Conservation (phyloP, 1,140 invertebrate species). For the Drosophila kurseongensis region DNA sequence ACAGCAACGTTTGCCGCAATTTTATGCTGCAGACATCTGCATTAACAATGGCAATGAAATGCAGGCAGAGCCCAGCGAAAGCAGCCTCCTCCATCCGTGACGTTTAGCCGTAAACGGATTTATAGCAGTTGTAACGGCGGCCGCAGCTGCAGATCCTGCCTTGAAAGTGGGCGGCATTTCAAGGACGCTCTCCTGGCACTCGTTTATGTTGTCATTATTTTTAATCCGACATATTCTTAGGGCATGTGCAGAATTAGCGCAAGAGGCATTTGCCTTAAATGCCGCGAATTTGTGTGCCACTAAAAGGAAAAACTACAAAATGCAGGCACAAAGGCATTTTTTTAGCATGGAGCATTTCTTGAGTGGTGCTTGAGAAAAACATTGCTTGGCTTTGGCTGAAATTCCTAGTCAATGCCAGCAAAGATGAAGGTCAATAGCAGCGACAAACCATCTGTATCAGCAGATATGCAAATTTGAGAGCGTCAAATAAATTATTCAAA, state of each 20-base stretch:
- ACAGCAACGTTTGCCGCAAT: constrained; percentile 53
- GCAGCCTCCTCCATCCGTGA: constrained; percentile 37
- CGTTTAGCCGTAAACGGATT: constrained; percentile 77
- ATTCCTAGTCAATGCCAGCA: constrained; percentile 56
- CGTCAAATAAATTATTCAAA: constrained; percentile 24
- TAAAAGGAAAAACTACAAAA: constrained; percentile 36
- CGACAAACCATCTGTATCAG: constrained; percentile 33
- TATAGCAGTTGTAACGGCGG: constrained; percentile 44
- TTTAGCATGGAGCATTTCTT: constrained; percentile 31
- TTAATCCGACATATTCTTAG: constrained; percentile 62
- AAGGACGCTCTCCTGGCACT: constrained; percentile 50
- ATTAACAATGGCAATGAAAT: constrained; percentile 77
- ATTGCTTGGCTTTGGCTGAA: constrained; percentile 26
- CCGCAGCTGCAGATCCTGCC: constrained; percentile 42
- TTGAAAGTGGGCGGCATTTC: constrained; percentile 51
- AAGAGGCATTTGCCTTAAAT: constrained; percentile 50
- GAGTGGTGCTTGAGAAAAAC: constrained; percentile 44
- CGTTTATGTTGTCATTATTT: constrained; percentile 75
- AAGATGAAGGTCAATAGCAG: constrained; percentile 56
- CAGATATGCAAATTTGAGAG: constrained; percentile 33
- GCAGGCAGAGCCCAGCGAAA: constrained; percentile 23
- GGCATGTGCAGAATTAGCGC: constrained; percentile 54
- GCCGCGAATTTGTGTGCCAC: constrained; percentile 35
- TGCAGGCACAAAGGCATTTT: constrained; percentile 58
- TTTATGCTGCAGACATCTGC: constrained; percentile 75